These are phyloP conservation scores for Drosophila ananassae DNA, from an alignment of 1,140 invertebrate species.

Conservation along the genomic window DNA sequence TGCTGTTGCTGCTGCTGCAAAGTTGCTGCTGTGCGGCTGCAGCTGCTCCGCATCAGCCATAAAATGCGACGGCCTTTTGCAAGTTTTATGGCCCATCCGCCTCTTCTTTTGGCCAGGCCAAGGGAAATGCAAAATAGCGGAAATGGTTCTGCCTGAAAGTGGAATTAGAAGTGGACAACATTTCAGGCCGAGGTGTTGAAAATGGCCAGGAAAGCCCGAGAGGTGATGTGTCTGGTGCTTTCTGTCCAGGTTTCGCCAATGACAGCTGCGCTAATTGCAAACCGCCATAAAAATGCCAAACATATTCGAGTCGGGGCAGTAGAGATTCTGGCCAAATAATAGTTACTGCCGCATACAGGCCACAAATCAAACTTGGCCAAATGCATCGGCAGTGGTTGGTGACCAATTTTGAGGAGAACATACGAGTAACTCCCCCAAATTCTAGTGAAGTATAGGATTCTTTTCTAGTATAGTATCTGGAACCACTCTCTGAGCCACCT, in stretches of 20 bases:
- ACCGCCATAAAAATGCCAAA: constrained; percentile 70
- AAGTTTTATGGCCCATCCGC: constrained; percentile 51
- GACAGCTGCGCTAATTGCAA: constrained; percentile 73
- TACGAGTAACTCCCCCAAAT: neutral
- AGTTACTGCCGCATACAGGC: neutral
- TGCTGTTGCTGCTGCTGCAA: constrained; percentile 22
- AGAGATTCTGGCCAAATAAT: constrained; percentile 18
- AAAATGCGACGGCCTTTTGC: constrained; percentile 41
- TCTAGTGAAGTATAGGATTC: neutral
- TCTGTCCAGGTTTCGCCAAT: constrained; percentile 34
- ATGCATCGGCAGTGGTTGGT: constrained; percentile 7
- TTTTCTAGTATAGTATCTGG: neutral
- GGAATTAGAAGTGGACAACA: constrained; percentile 43
- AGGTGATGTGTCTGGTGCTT: constrained; percentile 34
- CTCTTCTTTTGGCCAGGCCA: constrained; percentile 1
- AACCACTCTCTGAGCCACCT: neutral
- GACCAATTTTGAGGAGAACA: constrained; percentile 16
- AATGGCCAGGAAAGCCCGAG: constrained; percentile 41
- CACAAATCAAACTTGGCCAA: constrained; percentile 40
- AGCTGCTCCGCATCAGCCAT: constrained; percentile 39
- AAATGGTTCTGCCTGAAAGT: constrained; percentile 70
- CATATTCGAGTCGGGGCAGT: constrained; percentile 45
- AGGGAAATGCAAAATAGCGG: constrained; percentile 73
- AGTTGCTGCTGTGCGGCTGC: constrained; percentile 7
- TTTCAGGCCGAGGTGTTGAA: constrained; percentile 65